Evolutionary conservation across 2,888 invertebrate genomes (phyloP).

Genomic region (Agriopis aurantiaria): DNA sequence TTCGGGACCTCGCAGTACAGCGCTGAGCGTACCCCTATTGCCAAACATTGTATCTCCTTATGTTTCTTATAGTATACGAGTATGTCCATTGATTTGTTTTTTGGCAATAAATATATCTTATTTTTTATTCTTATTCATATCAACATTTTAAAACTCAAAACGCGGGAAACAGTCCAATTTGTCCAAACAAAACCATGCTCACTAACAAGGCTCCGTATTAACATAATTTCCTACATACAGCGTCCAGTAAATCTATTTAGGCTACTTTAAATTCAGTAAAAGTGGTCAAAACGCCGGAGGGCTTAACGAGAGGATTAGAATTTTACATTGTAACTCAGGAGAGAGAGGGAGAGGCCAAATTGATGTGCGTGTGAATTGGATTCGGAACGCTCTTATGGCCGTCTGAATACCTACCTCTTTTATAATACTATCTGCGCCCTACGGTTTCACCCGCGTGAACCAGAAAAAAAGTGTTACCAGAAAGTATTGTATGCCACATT

Average conservation of each 20-base stretch:
- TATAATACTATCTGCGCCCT: neutral
- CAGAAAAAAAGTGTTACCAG: too few relatives aligned
- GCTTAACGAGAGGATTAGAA: conserved; percentile 76
- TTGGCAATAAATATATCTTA: too few relatives aligned
- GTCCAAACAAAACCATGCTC: conserved; percentile 40
- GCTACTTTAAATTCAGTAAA: conserved; percentile 67
- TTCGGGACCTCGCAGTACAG: too few relatives aligned
- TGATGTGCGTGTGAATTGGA: neutral
- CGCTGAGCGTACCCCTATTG: too few relatives aligned
- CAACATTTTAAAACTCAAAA: neutral
- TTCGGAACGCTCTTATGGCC: too few relatives aligned
- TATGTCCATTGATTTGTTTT: too few relatives aligned
- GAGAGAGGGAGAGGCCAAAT: conserved; percentile 33
- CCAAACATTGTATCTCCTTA: too few relatives aligned
- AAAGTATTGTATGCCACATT: too few relatives aligned
- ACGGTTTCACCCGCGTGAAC: neutral
- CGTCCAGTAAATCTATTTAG: conserved; percentile 62
- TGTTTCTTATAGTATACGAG: too few relatives aligned
- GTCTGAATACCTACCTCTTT: neutral
- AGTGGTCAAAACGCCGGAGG: conserved; percentile 62
- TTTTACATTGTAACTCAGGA: conserved; percentile 66
- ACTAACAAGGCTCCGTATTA: conserved; percentile 53
- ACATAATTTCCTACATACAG: conserved; percentile 56
- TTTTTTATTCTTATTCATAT: too few relatives aligned
- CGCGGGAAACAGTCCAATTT: conserved; percentile 18